Evolutionary conservation across 2,888 invertebrate genomes (phyloP), one percentile per base, ranked within the genome.

Genomic region (Apodemia mormo): DNA sequence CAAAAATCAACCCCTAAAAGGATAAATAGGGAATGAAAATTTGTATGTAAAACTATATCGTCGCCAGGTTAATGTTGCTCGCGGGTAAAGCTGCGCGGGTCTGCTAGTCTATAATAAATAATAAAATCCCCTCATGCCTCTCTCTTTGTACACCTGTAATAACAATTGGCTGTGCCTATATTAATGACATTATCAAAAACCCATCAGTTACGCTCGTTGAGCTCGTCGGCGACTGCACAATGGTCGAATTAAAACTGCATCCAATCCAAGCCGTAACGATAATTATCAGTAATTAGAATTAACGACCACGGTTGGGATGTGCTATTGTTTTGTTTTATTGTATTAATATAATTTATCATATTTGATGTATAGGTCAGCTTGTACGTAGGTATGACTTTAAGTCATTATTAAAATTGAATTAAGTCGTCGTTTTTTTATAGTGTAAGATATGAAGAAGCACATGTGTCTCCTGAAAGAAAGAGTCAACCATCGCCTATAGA

Each of bases 221-320:
- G 75, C 72, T 81, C 79, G 54, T 33, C 61, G 68, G 52, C 76
- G 77, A 78, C 80, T 78, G 79, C 86, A 82, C 84, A 86, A 87
- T 84, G 85, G 85, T 78, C 83, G 87, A 88, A 88, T 89, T 89
- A 89, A 90, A 90, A 89, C 86, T 89, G 89, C 89, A 88, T 88
- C 81, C 81, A 80, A 78, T 77, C 72, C 73, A 72, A 71, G 80
- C 81, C 81, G 81, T 80, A 80, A 84, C 86, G 85, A 85, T 87
- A 88, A 89, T 88, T 87, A 88, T 84, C 81, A 82, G 85, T 86
- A 89, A 89, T 89, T 88, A 88, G 89, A 88, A 84, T 84, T 82
- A 81, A 82, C 82, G 85, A 80, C 82, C 81, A 66, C 66, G 67
- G 72, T 68, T 70, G 68, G 71, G 69, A 58, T 43, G 66, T 66